A percentile compares a stretch with the other conserved stretches of the same genome.
These are phyloP conservation scores for Loripinus fragilis DNA, from an alignment of 2,888 invertebrate species.

Conservation along the genomic window DNA sequence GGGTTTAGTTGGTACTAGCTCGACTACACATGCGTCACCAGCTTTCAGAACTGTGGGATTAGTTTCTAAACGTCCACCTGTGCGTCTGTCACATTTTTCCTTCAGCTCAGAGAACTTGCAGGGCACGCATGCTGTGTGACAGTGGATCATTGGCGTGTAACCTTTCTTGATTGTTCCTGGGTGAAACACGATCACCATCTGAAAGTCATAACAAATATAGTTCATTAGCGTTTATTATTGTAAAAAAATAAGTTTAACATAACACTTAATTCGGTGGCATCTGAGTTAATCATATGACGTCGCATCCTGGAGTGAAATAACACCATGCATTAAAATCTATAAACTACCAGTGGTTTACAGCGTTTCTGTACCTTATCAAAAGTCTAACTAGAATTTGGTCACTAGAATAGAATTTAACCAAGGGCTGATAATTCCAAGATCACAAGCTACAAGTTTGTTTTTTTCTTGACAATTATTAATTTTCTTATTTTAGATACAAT, in stretches of 20 bases:
- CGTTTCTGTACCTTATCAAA: too few relatives aligned
- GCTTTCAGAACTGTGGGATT: conserved; percentile 96
- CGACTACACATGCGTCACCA: conserved; percentile 97
- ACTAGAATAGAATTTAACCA: too few relatives aligned
- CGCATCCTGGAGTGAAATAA: too few relatives aligned
- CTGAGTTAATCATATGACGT: too few relatives aligned
- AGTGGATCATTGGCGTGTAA: conserved; percentile 99
- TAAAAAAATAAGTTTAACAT: neutral
- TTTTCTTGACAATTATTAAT: too few relatives aligned
- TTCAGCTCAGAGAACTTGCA: conserved; percentile 99
- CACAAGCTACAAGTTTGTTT: too few relatives aligned
- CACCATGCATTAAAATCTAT: too few relatives aligned
- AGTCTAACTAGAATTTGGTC: too few relatives aligned
- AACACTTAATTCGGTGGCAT: too few relatives aligned
- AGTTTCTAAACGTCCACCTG: conserved; percentile 87
- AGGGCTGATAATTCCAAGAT: too few relatives aligned
- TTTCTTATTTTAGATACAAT: too few relatives aligned
- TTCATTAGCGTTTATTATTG: neutral
- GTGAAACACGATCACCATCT: conserved; percentile 98
- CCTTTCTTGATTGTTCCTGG: conserved; percentile 99
- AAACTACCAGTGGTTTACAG: too few relatives aligned
- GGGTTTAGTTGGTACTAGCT: conserved; percentile 95
- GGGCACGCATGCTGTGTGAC: conserved; percentile 99
- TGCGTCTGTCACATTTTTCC: conserved; percentile 99
- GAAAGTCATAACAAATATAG: conserved; percentile 5